Conservation (phyloP, 2,113 vertebrate species). For the Bubo scandiacus region DNA sequence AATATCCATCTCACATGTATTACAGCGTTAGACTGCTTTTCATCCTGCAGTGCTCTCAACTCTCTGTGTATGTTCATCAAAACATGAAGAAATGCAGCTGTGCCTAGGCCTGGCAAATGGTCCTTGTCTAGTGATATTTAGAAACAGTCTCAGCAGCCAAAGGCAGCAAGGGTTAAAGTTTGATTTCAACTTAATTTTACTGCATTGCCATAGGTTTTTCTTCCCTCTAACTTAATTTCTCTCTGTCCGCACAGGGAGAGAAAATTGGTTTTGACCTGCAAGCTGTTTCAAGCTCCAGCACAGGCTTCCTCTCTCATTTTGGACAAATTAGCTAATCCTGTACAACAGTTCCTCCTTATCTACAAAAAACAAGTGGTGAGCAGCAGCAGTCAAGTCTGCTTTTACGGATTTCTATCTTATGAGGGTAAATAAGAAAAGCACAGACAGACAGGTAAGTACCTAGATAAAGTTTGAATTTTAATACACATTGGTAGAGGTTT, state of each 20-base stretch:
- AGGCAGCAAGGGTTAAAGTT: background rate
- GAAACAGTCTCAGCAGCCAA: background rate
- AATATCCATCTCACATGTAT: background rate
- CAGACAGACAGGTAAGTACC: background rate
- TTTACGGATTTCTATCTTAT: background rate
- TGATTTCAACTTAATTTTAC: background rate
- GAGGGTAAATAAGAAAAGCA: background rate
- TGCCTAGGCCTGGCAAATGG: background rate
- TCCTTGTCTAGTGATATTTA: background rate
- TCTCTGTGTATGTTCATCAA: background rate
- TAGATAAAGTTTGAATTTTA: background rate
- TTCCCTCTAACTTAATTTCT: background rate
- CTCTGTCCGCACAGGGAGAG: background rate
- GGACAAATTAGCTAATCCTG: background rate
- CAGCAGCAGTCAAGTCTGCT: background rate
- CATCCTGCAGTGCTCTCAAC: background rate
- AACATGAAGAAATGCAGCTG: background rate
- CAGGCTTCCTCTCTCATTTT: background rate
- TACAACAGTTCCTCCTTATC: background rate
- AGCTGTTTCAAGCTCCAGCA: background rate
- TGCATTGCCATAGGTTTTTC: background rate
- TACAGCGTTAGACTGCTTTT: background rate
- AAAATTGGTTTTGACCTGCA: constrained; percentile 3
- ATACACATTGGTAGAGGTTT: background rate
- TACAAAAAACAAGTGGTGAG: background rate